These are phyloP conservation scores for Acromyrmex echinatior DNA, from an alignment of 1,140 invertebrate genomes.

Conservation along the genomic window DNA sequence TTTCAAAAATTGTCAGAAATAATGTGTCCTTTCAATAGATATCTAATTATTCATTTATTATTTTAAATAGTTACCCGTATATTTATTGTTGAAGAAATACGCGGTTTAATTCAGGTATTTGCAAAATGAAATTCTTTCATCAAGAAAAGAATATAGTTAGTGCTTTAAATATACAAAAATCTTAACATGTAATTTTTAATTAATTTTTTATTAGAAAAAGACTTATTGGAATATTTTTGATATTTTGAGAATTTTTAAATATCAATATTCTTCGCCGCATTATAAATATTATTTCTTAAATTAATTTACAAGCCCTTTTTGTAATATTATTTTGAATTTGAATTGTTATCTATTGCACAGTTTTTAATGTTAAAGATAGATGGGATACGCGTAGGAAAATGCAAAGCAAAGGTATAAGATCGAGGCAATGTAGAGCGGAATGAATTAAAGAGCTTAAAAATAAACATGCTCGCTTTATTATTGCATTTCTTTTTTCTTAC, in stretches of 20 bases:
- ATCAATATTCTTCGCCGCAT: neutral
- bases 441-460: constrained; percentile 85
- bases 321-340: neutral
- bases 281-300: neutral
- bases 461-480: constrained; percentile 86
- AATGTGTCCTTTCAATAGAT: neutral
- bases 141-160: neutral
- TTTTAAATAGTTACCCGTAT: neutral
- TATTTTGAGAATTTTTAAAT: neutral
- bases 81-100: neutral
- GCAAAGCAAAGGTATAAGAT: constrained; percentile 68
- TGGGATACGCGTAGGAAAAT: constrained; percentile 24
- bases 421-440: constrained; percentile 68
- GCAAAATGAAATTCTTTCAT: neutral
- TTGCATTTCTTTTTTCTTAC: constrained; percentile 78
- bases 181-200: neutral
- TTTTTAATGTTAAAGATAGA: constrained; percentile 31
- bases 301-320: neutral
- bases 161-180: neutral
- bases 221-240: neutral
- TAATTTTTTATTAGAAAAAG: neutral
- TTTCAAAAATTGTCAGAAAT: constrained; percentile 40
- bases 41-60: constrained; percentile 28
- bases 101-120: neutral
- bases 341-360: neutral